phyloP scores from a whole-genome alignment of 2,797 vertebrate species.

The Halcyon smyrnensis region DNA sequence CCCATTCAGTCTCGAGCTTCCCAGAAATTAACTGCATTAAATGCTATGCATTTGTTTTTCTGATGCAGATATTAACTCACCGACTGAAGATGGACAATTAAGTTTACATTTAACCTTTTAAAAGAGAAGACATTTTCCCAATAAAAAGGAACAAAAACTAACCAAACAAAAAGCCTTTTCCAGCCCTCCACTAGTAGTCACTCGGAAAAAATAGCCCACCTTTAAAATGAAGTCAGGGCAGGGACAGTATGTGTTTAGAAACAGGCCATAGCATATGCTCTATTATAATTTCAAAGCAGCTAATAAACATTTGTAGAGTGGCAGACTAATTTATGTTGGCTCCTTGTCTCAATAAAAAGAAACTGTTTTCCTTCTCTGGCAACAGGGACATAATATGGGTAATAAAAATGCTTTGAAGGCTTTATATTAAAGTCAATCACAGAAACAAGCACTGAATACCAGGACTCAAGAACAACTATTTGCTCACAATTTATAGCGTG shows the following conservation, averaged over 20 bases:
- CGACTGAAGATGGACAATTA: neutral
- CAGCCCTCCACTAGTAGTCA: neutral
- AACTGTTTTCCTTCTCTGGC: conserved; percentile 22
- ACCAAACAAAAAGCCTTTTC: neutral
- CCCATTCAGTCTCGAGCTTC: neutral
- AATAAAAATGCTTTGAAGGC: conserved; percentile 56
- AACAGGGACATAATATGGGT: neutral
- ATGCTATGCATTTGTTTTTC: neutral
- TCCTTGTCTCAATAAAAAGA: neutral
- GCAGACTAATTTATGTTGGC: neutral
- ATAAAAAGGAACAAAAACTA: accelerated
- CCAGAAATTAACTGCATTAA: neutral
- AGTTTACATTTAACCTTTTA: neutral
- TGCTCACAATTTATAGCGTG: neutral
- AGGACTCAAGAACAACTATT: neutral
- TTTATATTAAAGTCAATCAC: conserved; percentile 25
- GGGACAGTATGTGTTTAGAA: neutral
- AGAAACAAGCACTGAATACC: conserved; percentile 29
- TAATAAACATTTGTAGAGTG: conserved; percentile 17
- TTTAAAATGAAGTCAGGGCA: neutral
- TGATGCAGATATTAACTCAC: neutral
- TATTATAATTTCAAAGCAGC: neutral
- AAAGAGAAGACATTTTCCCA: neutral
- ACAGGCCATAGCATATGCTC: neutral
- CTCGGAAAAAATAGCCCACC: neutral